These are phyloP conservation scores for Hybos culiciformis DNA, from an alignment of 2,888 invertebrate genomes.

Conservation along the genomic window DNA sequence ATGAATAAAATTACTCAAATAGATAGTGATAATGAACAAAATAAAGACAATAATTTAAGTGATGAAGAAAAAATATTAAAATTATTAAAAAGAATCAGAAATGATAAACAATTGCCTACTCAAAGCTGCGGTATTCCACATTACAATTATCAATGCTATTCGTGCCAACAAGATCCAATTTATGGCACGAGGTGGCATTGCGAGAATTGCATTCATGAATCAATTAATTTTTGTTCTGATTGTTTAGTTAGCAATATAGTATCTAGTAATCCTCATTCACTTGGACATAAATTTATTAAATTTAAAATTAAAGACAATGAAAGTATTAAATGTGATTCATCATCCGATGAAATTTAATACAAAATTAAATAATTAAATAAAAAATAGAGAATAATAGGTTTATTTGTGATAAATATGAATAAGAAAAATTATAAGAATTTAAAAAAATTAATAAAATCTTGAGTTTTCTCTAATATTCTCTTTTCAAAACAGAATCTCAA, in stretches of 20 bases:
- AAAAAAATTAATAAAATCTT: too few relatives aligned
- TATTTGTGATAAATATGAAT: too few relatives aligned
- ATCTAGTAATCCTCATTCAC: constrained; percentile 13
- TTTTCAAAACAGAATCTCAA: too few relatives aligned
- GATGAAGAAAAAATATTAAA: constrained; percentile 21
- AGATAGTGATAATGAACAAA: constrained; percentile 8
- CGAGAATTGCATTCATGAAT: constrained; percentile 40
- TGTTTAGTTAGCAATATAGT: constrained; percentile 44
- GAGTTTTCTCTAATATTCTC: too few relatives aligned
- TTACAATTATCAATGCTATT: constrained; percentile 40
- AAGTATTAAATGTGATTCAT: too few relatives aligned
- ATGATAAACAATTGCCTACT: constrained; percentile 16
- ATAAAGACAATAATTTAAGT: constrained; percentile 6
- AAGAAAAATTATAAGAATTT: too few relatives aligned
- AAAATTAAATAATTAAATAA: too few relatives aligned
- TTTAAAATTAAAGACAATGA: constrained; percentile 11
- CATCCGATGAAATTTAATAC: too few relatives aligned
- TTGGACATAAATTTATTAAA: constrained; percentile 13
- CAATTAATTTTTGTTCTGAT: constrained; percentile 50
- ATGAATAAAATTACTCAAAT: constrained; percentile 13
- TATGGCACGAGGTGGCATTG: constrained; percentile 58
- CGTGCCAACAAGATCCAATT: constrained; percentile 50
- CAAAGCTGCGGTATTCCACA: constrained; percentile 18
- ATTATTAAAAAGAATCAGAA: constrained; percentile 18
- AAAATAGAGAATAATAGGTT: too few relatives aligned